Base-by-base conservation (phyloP, 2,113 vertebrate species). In the Pseudolaguvia tuberculata region DNA sequence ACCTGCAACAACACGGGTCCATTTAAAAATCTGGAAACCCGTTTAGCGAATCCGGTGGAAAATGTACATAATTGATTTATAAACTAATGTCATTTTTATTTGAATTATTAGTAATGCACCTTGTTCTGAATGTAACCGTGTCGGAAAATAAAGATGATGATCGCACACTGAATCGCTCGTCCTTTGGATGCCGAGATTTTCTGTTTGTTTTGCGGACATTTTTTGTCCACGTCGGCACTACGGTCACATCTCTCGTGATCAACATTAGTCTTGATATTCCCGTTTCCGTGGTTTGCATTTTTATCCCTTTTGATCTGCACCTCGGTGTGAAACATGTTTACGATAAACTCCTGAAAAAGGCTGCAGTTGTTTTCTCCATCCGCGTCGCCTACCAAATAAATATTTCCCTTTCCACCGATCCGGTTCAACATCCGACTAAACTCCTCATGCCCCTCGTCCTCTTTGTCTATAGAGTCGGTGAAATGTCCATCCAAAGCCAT, bases 61-160 rank as follows among this genome's bases (percentile, higher is more conserved):
- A 8, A 31, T 58, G 15, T 29, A 61, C 18, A 8, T 18, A 18
- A 1, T n/a, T 39, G 8, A n/a, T 12, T 12, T 39, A n/a, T 39
- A n/a, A 7, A 58, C 0, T 2, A 4, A 10, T 17, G 0, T 1
- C 29, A 4, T 31, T 9, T n/a, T 13, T 18, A 4, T 10, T 11
- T 3, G 1, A 12, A 12, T 39, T 61, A 35, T 20, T 31, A 0
- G 18, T n/a, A 23, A 23, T 25, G 47, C 45, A 72, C 70, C 0
- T 12, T 52, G 0, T 70, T 23, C 48, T 57, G 69, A 25, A 91
- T n/a, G 65, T 88, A 91, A 2, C 80, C 81, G 51, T 89, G 83
- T 63, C 83, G 84, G 82, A 92, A 91, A 31, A 91, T 35, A 70
- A 91, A 91, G 0, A 92, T 50, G 62, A 92, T 83, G 73, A 90